Percentiles rank a stretch among this genome's conserved stretches.
Evolutionary conservation across 2,797 vertebrate genomes (phyloP).

Genomic region (Scomberomorus guttatus): DNA sequence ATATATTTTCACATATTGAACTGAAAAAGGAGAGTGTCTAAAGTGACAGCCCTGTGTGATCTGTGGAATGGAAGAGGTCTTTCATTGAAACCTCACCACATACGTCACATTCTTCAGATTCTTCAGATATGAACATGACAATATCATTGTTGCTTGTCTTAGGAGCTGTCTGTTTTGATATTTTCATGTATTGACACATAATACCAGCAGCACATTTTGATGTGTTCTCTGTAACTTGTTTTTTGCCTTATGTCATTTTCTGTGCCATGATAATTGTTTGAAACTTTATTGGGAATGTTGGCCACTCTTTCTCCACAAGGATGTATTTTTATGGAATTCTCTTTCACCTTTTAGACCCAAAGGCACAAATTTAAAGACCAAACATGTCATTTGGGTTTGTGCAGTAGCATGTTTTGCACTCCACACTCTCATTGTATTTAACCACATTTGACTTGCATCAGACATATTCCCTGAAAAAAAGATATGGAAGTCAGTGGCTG

Average conservation of each 20-base stretch:
- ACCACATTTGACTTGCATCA: neutral
- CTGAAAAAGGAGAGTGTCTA: neutral
- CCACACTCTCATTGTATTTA: slow-evolving; percentile 4
- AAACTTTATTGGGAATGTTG: slow-evolving; percentile 21
- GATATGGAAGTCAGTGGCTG: slow-evolving; percentile 7
- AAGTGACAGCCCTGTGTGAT: neutral
- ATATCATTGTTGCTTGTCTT: neutral
- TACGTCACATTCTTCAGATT: neutral
- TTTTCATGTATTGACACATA: neutral
- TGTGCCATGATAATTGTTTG: slow-evolving; percentile 50
- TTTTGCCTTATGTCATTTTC: slow-evolving; percentile 32
- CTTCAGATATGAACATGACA: neutral
- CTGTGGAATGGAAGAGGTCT: neutral
- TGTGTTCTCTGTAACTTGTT: slow-evolving; percentile 10
- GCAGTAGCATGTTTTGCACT: slow-evolving; percentile 38
- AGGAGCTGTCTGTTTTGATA: slow-evolving; percentile 5
- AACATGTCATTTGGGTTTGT: slow-evolving; percentile 8
- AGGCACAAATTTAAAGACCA: slow-evolving; percentile 16
- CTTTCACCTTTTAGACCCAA: slow-evolving; percentile 21
- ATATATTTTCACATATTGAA: slow-evolving; percentile 22
- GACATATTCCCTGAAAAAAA: neutral
- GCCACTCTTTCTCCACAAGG: neutral
- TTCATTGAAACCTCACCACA: neutral
- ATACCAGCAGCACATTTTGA: slow-evolving; percentile 44
- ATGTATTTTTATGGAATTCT: slow-evolving; percentile 3